Conservation (phyloP, 2,797 vertebrate species). For the Glyptemys insculpta region DNA sequence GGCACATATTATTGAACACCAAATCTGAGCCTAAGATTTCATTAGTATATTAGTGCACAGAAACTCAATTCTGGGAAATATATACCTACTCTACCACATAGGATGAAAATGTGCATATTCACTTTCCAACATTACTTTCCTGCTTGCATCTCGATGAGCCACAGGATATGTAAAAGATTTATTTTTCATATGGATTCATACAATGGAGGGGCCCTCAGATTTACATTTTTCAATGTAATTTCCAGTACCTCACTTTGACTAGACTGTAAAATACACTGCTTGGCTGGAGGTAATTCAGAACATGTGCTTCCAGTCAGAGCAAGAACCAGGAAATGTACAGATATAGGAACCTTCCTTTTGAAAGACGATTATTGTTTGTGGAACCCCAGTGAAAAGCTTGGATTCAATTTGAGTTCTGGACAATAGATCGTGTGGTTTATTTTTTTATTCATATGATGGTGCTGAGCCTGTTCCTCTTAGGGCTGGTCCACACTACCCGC, state of each 20-base stretch:
- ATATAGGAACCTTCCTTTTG: not conserved
- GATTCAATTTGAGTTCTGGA: not conserved
- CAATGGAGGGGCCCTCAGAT: not conserved
- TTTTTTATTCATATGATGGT: not conserved
- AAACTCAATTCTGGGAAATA: not conserved
- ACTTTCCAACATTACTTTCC: not conserved
- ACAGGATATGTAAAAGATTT: not conserved
- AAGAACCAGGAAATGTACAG: not conserved
- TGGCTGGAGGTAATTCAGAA: not conserved
- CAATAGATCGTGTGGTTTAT: not conserved
- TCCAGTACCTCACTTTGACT: not conserved
- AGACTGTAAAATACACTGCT: not conserved
- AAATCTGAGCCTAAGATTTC: not conserved
- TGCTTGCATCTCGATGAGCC: not conserved
- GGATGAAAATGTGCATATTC: not conserved
- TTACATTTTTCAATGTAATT: not conserved
- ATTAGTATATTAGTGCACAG: not conserved
- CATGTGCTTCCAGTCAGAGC: not conserved
- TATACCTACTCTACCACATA: not conserved
- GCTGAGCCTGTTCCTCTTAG: not conserved
- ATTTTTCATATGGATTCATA: not conserved
- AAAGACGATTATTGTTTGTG: not conserved
- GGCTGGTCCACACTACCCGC: no score
- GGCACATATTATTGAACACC: fast-evolving
- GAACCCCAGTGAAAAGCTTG: not conserved